Evolutionary conservation across 2,888 invertebrate genomes (phyloP), one percentile per base, ranked within the genome.

Genomic region (Gymnoscelis rufifasciata): DNA sequence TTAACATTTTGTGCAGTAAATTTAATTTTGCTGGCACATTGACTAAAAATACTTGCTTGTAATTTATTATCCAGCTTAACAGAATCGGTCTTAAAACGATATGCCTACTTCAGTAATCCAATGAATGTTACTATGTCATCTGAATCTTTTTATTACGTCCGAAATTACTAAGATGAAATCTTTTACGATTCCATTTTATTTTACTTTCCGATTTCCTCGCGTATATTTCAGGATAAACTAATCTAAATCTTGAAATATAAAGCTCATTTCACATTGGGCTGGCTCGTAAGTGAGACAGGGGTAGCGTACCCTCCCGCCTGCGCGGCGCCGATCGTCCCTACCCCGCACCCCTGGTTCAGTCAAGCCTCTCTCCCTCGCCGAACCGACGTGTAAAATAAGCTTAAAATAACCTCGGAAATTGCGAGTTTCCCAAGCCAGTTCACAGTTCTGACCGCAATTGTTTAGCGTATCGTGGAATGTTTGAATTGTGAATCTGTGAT

Each of bases 281-380:
- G 19, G 7, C 4, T 19, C n/a, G 1, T 10, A 7, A 48, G 48
- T 43, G 48, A 24, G 24, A 37, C 8, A 35, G 33, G 48, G 44
- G 37, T 41, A n/a, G 33, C n/a, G 7, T 44, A 46, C 45, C 50
- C 50, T 50, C 38, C 61, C 74, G 74, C 67, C 75, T 72, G 76
- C 76, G 74, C 74, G 76, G 64, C 69, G 72, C 71, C 54, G 44
- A 35, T 14, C 31, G 14, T 50, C 43, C 50, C 71, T 52, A 3
- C 29, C 59, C 63, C 62, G 49, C 56, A 7, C 55, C 33, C 62
- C 60, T 52, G 56, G 8, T 56, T 68, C 75, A 77, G 77, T 77
- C 67, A 57, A 58, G 56, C 55, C 66, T 55, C 58, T 62, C 63
- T 64, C 59, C 57, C 62, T 57, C 37, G 24, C 28, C 47, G 66